A percentile compares a stretch with the other conserved stretches of the same genome.
Conservation (phyloP, 1,140 invertebrate species). For the Drosophila carrolli region DNA sequence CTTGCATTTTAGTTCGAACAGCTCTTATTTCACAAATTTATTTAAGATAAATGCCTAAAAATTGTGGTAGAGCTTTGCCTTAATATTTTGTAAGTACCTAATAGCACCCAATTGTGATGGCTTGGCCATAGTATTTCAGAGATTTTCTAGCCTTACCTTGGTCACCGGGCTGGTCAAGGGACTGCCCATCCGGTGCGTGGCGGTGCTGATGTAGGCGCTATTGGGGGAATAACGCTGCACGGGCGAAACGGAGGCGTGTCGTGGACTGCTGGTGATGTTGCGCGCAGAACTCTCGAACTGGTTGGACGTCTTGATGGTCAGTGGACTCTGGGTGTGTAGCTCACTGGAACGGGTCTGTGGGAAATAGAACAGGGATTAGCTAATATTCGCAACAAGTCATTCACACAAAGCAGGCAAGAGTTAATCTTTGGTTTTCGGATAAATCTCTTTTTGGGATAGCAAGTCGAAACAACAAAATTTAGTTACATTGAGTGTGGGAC, state of each 20-base stretch:
- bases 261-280: slow-evolving; percentile 72
- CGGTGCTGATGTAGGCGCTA: slow-evolving; percentile 76
- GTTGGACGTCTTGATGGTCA: slow-evolving; percentile 82
- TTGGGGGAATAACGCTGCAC: slow-evolving; percentile 78
- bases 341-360: slow-evolving; percentile 80
- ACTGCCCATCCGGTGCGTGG: slow-evolving; percentile 80
- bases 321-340: slow-evolving; percentile 74
- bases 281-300: slow-evolving; percentile 73
- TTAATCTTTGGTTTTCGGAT: slow-evolving; percentile 23
- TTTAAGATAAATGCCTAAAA: too few relatives aligned
- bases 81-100: too few relatives aligned
- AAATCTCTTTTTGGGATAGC: slow-evolving; percentile 17
- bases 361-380: not conserved
- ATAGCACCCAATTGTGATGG: too few relatives aligned
- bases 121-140: too few relatives aligned
- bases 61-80: too few relatives aligned
- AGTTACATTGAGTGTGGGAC: slow-evolving; percentile 84
- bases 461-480: slow-evolving; percentile 65
- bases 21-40: too few relatives aligned
- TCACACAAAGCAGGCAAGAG: slow-evolving; percentile 32
- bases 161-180: slow-evolving; percentile 72
- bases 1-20: too few relatives aligned
- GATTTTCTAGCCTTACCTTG: slow-evolving; percentile 47
- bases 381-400: not conserved
- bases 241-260: slow-evolving; percentile 78